phyloP scores from a whole-genome alignment of 1,140 invertebrate species.

The Patella vulgata region DNA sequence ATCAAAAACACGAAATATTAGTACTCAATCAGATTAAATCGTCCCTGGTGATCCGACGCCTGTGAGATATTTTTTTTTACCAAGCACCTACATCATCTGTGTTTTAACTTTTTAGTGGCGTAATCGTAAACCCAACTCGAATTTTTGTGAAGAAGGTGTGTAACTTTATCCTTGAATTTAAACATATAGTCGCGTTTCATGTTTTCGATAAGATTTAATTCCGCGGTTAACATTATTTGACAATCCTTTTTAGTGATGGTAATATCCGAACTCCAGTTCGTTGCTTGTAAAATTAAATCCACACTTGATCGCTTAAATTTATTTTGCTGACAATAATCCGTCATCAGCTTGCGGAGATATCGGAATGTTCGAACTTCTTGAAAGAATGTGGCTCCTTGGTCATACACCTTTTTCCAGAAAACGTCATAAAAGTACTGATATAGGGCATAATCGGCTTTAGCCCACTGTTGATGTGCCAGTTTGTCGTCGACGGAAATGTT shows the following conservation, averaged over 20 bases:
- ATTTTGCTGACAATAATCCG: conserved; percentile 12
- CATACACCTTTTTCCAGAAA: conserved; percentile 17
- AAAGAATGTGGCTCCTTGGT: conserved; percentile 12
- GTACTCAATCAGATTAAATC: too few species aligned
- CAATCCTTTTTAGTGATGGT: conserved; percentile 10
- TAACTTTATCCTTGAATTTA: background rate
- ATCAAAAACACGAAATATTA: too few species aligned
- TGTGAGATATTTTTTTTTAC: too few species aligned
- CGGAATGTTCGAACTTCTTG: conserved; percentile 16
- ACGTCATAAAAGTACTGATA: conserved; percentile 29
- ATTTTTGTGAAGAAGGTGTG: too few species aligned
- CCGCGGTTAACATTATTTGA: conserved; percentile 9
- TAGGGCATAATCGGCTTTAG: conserved; percentile 25
- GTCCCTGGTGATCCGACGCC: too few species aligned
- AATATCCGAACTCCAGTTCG: conserved; percentile 21
- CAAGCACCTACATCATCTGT: too few species aligned
- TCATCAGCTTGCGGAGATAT: conserved; percentile 5
- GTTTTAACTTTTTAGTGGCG: too few species aligned
- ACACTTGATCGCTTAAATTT: background rate
- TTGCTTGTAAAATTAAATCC: background rate
- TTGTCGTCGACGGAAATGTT: conserved; percentile 7
- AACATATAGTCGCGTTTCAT: conserved; percentile 1
- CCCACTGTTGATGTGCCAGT: conserved; percentile 7
- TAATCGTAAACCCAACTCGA: too few species aligned
- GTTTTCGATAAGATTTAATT: conserved; percentile 7